Percentiles rank a stretch among this genome's conserved stretches.
phyloP scores from a whole-genome alignment of 30 jellyfish, hydroid and myxozoan species.

The Hydractinia symbiolongicarpus region DNA sequence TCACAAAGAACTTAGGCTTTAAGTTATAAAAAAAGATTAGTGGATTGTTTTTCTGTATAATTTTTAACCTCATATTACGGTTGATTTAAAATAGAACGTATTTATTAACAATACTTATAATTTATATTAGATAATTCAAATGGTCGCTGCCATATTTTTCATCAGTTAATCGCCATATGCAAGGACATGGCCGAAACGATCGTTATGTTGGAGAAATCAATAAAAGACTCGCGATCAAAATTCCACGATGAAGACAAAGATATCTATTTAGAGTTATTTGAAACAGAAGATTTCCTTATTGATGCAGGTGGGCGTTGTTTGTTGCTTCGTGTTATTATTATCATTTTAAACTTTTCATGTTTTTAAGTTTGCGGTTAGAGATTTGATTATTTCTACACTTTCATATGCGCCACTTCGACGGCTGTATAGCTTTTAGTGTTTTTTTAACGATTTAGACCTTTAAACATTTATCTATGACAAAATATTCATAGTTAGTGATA shows the following conservation, averaged over 20 bases:
- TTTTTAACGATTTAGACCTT: too few relatives aligned
- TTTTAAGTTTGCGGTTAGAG: too few relatives aligned
- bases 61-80: too few relatives aligned
- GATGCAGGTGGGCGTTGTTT: constrained; percentile 39
- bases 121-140: constrained; percentile 61
- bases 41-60: too few relatives aligned
- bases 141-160: constrained; percentile 93
- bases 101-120: not conserved
- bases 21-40: not conserved
- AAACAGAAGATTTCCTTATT: constrained; percentile 48
- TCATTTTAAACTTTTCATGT: not conserved
- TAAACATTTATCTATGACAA: too few relatives aligned
- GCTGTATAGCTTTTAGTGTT: too few relatives aligned
- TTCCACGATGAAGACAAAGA: constrained; percentile 68
- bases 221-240: constrained; percentile 49
- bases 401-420: not conserved
- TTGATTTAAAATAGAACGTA: not conserved
- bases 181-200: constrained; percentile 96
- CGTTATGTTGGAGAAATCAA: constrained; percentile 53
- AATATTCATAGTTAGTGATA: too few relatives aligned
- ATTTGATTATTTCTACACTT: not conserved
- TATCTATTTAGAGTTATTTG: constrained; percentile 42
- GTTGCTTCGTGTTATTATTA: not conserved
- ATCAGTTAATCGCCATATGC: constrained; percentile 86
- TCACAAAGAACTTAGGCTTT: not conserved